Evolutionary conservation across 1,140 invertebrate genomes (phyloP), one percentile per base, ranked within the genome.

Genomic region (Dysdera silvatica): DNA sequence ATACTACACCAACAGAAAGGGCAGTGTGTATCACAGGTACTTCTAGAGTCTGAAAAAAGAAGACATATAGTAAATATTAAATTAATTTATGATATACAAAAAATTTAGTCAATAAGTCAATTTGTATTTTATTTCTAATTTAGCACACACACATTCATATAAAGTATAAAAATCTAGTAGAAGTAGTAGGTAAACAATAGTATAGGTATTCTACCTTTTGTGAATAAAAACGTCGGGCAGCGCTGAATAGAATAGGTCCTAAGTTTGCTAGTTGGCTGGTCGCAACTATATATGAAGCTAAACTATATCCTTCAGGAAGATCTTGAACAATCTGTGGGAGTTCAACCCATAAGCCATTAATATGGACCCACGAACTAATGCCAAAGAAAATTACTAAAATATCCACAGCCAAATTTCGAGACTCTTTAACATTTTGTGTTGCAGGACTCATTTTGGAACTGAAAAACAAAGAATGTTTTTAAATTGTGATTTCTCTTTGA

Each of bases 311-410:
- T 79, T 97, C 94, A 0, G 93, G 93, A 35, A 92, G 82, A 8
- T 75, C 77, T 51, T 84, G 77, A 8, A 93, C 86, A 54, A 95
- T 77, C 53, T 94, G 77, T 0, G 93, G 92, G 45, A 95, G 76
- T 76, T 96, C 89, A 10, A 93, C 87, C 78, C 87, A 96, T 61
- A 94, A 81, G 8, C 89, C 89, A 78, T 95, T 95, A 29, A 95
- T 83, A 20, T 86, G 85, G 48, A 95, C 80, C 93, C 93, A 95
- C 16, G 91, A 85, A 68, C 86, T 85, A 23, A 93, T 82, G 28
- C 91, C 91, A 78, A 94, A 94, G 58, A 88, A 76, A 61, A 85
- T 80, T 35, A 88, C 83, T 24, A 92, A 76, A 31, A 85, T 67
- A 72, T 89, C 86, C 3, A 67, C 61, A 1, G 12, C 14, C 18